phyloP scores from a whole-genome alignment of 1,140 invertebrate species.

The Euura saliciscinereae region DNA sequence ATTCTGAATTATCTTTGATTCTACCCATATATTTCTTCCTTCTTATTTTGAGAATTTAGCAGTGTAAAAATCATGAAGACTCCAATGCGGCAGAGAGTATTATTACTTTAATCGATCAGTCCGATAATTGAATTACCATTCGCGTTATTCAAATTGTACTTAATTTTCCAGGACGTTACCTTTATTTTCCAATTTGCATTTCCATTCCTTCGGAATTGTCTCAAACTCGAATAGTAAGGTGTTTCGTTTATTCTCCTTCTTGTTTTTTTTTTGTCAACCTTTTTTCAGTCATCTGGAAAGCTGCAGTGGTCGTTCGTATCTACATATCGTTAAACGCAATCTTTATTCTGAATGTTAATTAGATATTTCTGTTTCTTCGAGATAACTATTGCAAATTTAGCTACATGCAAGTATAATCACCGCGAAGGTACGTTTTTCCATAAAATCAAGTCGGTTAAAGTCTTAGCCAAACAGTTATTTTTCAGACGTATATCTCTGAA shows the following conservation, averaged over 20 bases:
- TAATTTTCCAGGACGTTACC: conserved; percentile 56
- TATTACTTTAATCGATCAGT: conserved; percentile 50
- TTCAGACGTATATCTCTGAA: too few species aligned
- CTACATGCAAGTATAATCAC: conserved; percentile 2
- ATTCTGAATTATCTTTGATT: too few species aligned
- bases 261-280: conserved; percentile 32
- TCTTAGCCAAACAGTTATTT: too few species aligned
- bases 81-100: conserved; percentile 19
- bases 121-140: conserved; percentile 52
- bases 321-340: conserved; percentile 48
- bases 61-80: too few species aligned
- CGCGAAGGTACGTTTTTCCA: background rate
- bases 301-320: conserved; percentile 38
- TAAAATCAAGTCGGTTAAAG: too few species aligned
- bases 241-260: conserved; percentile 17
- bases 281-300: conserved; percentile 43
- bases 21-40: too few species aligned
- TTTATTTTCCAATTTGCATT: conserved; percentile 57
- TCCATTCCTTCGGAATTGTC: conserved; percentile 46
- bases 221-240: conserved; percentile 16
- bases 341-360: conserved; percentile 4
- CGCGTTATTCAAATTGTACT: conserved; percentile 56
- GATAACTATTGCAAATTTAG: conserved; percentile 2
- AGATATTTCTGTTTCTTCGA: background rate
- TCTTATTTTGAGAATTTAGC: too few species aligned